Base-by-base conservation (phyloP, 2,888 invertebrate genomes). In the Xestia rhomboidea region DNA sequence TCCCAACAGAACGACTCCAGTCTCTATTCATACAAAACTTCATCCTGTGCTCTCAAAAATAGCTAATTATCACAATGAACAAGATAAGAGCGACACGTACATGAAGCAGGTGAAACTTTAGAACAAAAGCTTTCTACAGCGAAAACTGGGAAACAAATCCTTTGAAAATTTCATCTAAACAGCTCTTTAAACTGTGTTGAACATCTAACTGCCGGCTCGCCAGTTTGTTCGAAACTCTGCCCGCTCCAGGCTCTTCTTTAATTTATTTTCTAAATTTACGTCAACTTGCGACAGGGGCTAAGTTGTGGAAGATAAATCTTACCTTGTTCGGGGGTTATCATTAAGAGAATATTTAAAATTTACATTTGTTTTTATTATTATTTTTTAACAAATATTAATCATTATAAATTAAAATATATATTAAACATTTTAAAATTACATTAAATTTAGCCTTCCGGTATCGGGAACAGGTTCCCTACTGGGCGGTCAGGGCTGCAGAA, bases 141-240 rank as follows among this genome's bases (percentile, higher is more conserved):
- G 87, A 88, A 91, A 87, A 85, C 79, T 87, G 84, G 87, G 86
- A 90, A 91, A 91, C 91, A 93, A 93, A 93, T 93, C 94, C 95
- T 95, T 95, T 95, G 95, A 93, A 93, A 95, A 92, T 93, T 93
- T 91, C 92, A 91, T 92, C 94, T 93, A 94, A 94, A 94, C 94
- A 93, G 90, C 91, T 92, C 92, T 94, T 93, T 91, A 92, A 94
- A 93, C 91, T 91, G 88, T 85, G 90, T 90, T 89, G 81, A 91
- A 90, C 89, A 89, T 89, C 89, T 91, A 92, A 91, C 92, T 91
- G 91, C 88, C 88, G 90, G 91, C 85, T 87, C 89, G 87, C 90
- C 92, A 89, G 93, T 92, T 93, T 92, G 93, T 93, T 93, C 87
- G 77, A 81, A 93, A 93, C 92, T 93, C 87, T 79, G 88, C 89